A percentile compares a stretch with the other conserved stretches of the same genome.
phyloP scores from a whole-genome alignment of 2,113 vertebrate species.

The Peromyscus polionotus region DNA sequence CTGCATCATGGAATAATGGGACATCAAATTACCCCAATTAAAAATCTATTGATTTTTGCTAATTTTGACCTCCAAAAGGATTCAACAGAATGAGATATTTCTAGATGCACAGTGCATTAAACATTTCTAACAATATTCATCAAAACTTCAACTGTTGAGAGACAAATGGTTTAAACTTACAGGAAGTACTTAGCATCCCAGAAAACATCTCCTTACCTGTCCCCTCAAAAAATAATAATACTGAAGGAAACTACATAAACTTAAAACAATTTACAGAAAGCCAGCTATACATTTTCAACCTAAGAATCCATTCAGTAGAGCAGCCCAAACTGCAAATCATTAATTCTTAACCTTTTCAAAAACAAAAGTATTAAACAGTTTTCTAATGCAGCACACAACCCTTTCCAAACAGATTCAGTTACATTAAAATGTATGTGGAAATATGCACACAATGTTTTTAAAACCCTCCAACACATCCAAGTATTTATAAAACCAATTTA shows the following conservation, averaged over 20 bases:
- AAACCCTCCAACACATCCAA: conserved; percentile 50
- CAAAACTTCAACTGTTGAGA: conserved; percentile 54
- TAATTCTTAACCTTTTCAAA: conserved; percentile 22
- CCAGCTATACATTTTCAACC: conserved; percentile 32
- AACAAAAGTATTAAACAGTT: conserved; percentile 26
- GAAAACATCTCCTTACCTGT: conserved; percentile 61
- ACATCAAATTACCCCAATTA: conserved; percentile 49
- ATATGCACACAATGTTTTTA: background rate
- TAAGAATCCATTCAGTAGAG: conserved; percentile 4
- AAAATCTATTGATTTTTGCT: conserved; percentile 60
- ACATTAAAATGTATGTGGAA: conserved; percentile 53
- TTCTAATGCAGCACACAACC: conserved; percentile 52
- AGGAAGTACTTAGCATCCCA: conserved; percentile 54
- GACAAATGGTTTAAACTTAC: conserved; percentile 44
- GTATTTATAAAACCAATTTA: conserved; percentile 54
- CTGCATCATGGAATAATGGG: conserved; percentile 60
- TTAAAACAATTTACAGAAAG: conserved; percentile 55
- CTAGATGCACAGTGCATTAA: conserved; percentile 20
- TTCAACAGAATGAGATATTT: conserved; percentile 27
- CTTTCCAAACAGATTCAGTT: conserved; percentile 60
- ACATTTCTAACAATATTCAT: conserved; percentile 63
- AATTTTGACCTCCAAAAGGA: conserved; percentile 17
- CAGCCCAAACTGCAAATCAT: conserved; percentile 54
- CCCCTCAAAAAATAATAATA: background rate
- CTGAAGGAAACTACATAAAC: conserved; percentile 44